A percentile compares a stretch with the other conserved stretches of the same genome.
Conservation (phyloP, 2,113 vertebrate species). For the Boleophthalmus pectinirostris region DNA sequence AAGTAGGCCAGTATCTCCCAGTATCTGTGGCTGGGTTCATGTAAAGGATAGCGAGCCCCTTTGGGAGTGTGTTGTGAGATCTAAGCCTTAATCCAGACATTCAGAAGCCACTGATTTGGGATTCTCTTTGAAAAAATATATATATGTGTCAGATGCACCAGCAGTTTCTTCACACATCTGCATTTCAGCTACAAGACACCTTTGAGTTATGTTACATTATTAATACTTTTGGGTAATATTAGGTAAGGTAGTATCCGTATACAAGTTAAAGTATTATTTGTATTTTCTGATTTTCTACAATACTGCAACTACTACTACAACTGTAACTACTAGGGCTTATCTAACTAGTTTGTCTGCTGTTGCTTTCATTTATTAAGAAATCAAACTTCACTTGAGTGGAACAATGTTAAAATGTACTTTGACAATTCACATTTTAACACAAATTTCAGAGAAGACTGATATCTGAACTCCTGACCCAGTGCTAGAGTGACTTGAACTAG, state of each 20-base stretch:
- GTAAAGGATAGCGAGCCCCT: slow-evolving; percentile 55
- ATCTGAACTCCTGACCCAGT: too few species aligned
- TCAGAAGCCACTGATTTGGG: slow-evolving; percentile 28
- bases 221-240: not conserved
- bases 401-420: too few species aligned
- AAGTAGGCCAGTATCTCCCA: slow-evolving; percentile 61
- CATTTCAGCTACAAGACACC: not conserved
- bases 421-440: too few species aligned
- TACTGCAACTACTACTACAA: not conserved
- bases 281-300: not conserved
- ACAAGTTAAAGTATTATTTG: not conserved
- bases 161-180: slow-evolving; percentile 15
- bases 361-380: not conserved
- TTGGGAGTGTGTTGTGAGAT: slow-evolving; percentile 47
- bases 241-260: not conserved
- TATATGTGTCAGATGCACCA: slow-evolving; percentile 15
- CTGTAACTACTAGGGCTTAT: not conserved
- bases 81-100: slow-evolving; percentile 18
- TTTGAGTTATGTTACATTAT: not conserved
- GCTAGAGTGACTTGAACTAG: too few species aligned
- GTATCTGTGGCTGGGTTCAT: slow-evolving; percentile 43
- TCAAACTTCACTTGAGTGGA: too few species aligned
- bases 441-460: too few species aligned
- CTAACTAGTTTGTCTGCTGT: not conserved
- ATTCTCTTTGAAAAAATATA: slow-evolving; percentile 42